A percentile compares a stretch with the other conserved stretches of the same genome.
These are phyloP conservation scores for Meriones psammophilus DNA, from an alignment of 2,797 vertebrate species.

Conservation along the genomic window DNA sequence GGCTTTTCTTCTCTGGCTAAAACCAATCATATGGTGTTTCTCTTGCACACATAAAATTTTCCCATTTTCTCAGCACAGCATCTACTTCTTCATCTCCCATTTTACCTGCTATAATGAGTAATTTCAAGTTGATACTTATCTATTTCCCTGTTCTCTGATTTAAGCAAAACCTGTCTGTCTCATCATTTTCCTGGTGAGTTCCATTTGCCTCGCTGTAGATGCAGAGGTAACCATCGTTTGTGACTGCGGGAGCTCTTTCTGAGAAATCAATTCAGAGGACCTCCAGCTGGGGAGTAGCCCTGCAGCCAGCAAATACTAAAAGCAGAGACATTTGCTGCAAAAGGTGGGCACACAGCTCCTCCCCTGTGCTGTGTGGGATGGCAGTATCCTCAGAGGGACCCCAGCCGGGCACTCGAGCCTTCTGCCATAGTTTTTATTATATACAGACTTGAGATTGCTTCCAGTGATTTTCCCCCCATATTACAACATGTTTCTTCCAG, in stretches of 20 bases:
- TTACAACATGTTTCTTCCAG: not conserved
- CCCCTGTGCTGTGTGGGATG: not conserved
- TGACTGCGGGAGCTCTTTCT: conserved; percentile 55
- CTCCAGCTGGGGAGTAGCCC: conserved; percentile 46
- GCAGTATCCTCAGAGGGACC: not conserved
- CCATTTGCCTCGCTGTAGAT: conserved; percentile 49
- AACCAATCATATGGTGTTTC: not conserved
- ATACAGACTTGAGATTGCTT: not conserved
- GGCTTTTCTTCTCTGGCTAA: not conserved
- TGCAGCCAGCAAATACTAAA: not conserved
- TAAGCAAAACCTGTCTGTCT: conserved; percentile 44
- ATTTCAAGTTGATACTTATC: conserved; percentile 51
- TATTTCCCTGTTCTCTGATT: conserved; percentile 37
- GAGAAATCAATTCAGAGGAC: conserved; percentile 63
- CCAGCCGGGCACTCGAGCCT: not conserved
- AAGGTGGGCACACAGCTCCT: conserved; percentile 10
- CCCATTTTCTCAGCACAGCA: conserved; percentile 6
- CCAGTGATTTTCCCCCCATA: not conserved
- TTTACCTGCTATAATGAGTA: conserved; percentile 40
- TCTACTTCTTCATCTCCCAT: not conserved
- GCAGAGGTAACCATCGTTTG: conserved; percentile 52
- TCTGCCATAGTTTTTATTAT: not conserved
- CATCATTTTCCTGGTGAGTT: conserved; percentile 62
- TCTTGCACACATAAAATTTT: not conserved
- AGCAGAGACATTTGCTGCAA: conserved; percentile 32